Evolutionary conservation across 2,797 vertebrate genomes (phyloP).

Genomic region (Argya squamiceps): DNA sequence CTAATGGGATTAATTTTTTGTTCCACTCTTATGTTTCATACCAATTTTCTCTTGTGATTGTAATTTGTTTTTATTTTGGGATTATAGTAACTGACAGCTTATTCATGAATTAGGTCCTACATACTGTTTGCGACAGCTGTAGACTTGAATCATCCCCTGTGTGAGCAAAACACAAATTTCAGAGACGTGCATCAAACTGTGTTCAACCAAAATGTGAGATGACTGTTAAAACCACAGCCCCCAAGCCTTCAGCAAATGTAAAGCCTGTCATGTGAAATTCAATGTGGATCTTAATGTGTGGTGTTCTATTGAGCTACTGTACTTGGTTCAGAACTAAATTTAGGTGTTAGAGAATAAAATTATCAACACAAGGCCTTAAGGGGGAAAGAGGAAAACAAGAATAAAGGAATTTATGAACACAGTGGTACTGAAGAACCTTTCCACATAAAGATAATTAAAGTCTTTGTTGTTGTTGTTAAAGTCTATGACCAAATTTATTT

Average conservation of each 20-base stretch:
- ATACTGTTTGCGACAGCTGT: constrained; percentile 69
- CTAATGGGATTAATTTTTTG: neutral
- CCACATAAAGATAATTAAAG: neutral
- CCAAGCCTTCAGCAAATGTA: constrained; percentile 8
- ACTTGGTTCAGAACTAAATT: neutral
- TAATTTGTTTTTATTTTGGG: constrained; percentile 24
- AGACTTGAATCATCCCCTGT: constrained; percentile 56
- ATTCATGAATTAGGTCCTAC: constrained; percentile 35
- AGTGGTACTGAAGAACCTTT: neutral
- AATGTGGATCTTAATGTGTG: neutral
- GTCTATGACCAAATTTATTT: neutral
- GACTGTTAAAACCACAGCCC: constrained; percentile 52
- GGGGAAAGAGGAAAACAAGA: neutral
- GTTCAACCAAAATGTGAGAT: constrained; percentile 36
- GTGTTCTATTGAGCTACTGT: neutral
- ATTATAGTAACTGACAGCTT: constrained; percentile 45
- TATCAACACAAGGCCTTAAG: neutral
- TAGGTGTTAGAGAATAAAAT: neutral
- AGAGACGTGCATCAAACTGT: constrained; percentile 60
- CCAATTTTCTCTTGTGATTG: neutral
- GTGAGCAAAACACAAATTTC: constrained; percentile 63
- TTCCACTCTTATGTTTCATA: neutral
- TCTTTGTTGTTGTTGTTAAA: neutral
- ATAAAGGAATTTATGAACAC: neutral
- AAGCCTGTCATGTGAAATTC: constrained; percentile 39